A percentile compares a stretch with the other conserved stretches of the same genome.
phyloP scores from a whole-genome alignment of 2,888 invertebrate genomes.

The Torymus aiolomorphi region DNA sequence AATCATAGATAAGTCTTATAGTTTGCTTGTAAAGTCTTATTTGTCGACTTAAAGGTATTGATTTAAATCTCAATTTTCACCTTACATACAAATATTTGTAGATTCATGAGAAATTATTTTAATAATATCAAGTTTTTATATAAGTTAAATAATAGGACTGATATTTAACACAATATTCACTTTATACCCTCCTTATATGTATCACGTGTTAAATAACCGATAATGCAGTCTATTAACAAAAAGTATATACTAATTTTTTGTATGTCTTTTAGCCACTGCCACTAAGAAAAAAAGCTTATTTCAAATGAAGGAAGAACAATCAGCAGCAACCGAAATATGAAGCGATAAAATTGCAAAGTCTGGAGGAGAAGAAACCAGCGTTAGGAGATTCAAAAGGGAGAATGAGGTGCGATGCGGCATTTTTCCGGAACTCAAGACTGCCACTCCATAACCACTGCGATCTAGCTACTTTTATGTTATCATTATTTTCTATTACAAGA shows the following conservation, averaged over 20 bases:
- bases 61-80: constrained; percentile 17
- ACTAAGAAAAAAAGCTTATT: constrained; percentile 72
- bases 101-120: constrained; percentile 11
- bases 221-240: background rate
- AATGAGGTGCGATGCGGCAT: constrained; percentile 48
- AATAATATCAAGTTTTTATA: background rate
- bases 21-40: constrained; percentile 32
- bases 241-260: constrained; percentile 1
- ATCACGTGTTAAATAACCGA: too few relatives aligned
- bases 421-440: constrained; percentile 74
- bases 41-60: constrained; percentile 1
- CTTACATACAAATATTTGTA: background rate
- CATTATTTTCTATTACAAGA: constrained; percentile 21
- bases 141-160: background rate
- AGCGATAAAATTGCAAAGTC: constrained; percentile 59
- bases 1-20: constrained; percentile 20
- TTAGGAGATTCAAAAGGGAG: constrained; percentile 48
- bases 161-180: constrained; percentile 6
- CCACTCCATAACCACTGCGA: constrained; percentile 65
- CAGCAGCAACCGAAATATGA: constrained; percentile 57
- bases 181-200: background rate
- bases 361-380: constrained; percentile 55
- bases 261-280: constrained; percentile 72
- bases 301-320: constrained; percentile 67
- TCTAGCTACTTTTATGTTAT: constrained; percentile 43